A percentile compares a stretch with the other conserved stretches of the same genome.
Conservation (phyloP, 1,140 invertebrate genomes). For the Drosophila tsacasi region DNA sequence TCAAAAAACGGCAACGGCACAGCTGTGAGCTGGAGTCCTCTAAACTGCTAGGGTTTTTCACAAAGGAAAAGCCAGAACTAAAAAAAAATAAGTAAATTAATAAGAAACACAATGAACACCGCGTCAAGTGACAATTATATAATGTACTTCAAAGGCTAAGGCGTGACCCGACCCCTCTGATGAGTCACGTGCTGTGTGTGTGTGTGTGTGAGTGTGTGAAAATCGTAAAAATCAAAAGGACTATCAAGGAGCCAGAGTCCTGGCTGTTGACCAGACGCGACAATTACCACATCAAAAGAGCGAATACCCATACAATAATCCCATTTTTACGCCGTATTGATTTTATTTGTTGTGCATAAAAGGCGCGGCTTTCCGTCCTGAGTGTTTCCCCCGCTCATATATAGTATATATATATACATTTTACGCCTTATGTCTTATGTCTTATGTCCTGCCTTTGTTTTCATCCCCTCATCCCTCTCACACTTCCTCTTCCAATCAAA, state of each 20-base stretch:
- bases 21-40: slow-evolving; percentile 33
- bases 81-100: neutral
- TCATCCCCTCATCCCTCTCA: neutral
- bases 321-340: slow-evolving; percentile 71
- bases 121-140: slow-evolving; percentile 52
- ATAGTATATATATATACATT: slow-evolving; percentile 11
- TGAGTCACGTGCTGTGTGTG: slow-evolving; percentile 43
- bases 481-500: slow-evolving; percentile 12
- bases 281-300: slow-evolving; percentile 71
- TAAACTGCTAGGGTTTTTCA: neutral
- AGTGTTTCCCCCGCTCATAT: neutral
- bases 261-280: slow-evolving; percentile 33
- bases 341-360: slow-evolving; percentile 74
- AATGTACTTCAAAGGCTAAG: slow-evolving; percentile 30
- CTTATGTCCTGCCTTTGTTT: slow-evolving; percentile 47
- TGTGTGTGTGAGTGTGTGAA: slow-evolving; percentile 9
- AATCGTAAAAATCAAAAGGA: slow-evolving; percentile 19
- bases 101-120: neutral
- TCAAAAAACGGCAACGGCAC: slow-evolving; percentile 51
- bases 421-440: slow-evolving; percentile 64
- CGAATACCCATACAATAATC: slow-evolving; percentile 48
- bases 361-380: slow-evolving; percentile 14
- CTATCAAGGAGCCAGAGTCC: slow-evolving; percentile 9
- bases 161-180: slow-evolving; percentile 22
- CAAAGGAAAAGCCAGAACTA: neutral